Percentiles rank a stretch among this genome's conserved stretches.
These are phyloP conservation scores for Calameuta pallipes DNA, from an alignment of 2,888 invertebrate species.

Conservation along the genomic window DNA sequence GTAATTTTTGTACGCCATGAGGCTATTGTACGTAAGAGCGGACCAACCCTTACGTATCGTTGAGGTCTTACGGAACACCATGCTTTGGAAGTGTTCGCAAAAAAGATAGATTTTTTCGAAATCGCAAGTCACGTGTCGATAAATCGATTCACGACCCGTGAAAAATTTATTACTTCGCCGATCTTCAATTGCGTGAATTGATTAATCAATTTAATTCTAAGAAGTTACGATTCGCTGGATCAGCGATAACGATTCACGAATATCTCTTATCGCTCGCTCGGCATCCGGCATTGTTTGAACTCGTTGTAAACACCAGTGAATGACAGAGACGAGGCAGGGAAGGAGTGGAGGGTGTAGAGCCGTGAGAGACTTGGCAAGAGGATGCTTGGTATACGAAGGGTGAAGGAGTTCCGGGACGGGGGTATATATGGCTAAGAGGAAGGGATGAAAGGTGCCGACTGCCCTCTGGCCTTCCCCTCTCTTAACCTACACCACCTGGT, in stretches of 20 bases:
- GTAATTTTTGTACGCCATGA: neutral
- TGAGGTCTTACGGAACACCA: neutral
- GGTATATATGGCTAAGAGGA: neutral
- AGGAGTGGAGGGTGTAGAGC: neutral
- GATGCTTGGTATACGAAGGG: neutral
- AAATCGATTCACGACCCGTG: no score
- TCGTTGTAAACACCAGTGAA: neutral
- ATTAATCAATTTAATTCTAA: no score
- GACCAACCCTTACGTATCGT: neutral
- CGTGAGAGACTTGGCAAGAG: neutral
- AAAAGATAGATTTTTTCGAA: neutral
- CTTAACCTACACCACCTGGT: slow-evolving; percentile 5
- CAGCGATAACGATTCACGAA: neutral
- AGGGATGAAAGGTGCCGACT: slow-evolving; percentile 22
- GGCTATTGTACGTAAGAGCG: neutral
- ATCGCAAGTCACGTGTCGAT: no score
- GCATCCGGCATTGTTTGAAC: neutral
- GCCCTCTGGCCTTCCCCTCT: slow-evolving; percentile 4
- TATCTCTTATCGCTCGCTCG: neutral
- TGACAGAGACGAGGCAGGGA: neutral
- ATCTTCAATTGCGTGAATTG: no score
- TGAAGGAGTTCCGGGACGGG: neutral
- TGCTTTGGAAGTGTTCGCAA: neutral
- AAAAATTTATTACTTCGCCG: no score
- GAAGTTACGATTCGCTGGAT: no score